A percentile compares a stretch with the other conserved stretches of the same genome.
phyloP scores from a whole-genome alignment of 1,140 invertebrate species.

The Orchesella cincta region DNA sequence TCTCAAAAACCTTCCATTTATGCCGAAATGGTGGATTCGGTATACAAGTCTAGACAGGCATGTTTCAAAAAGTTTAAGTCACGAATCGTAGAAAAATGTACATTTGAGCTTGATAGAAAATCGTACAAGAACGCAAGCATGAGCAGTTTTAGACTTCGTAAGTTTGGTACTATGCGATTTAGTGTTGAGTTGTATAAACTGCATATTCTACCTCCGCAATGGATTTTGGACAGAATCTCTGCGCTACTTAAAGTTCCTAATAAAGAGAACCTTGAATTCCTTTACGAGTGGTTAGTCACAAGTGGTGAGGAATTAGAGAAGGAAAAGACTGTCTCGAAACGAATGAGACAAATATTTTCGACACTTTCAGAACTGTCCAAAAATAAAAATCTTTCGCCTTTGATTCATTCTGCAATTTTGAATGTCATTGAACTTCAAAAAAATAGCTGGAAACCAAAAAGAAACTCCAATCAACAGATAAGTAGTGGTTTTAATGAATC shows the following conservation, averaged over 20 bases:
- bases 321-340: constrained; percentile 55
- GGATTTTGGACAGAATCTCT: constrained; percentile 84
- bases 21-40: no score
- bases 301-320: constrained; percentile 85
- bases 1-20: no score
- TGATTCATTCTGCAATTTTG: constrained; percentile 48
- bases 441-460: constrained; percentile 81
- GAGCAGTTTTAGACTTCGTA: no score
- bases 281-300: constrained; percentile 87
- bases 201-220: constrained; percentile 82
- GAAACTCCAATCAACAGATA: constrained; percentile 74
- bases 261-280: constrained; percentile 88
- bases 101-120: no score
- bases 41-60: no score
- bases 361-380: constrained; percentile 33
- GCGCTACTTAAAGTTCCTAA: constrained; percentile 71
- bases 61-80: no score
- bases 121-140: no score
- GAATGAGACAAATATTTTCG: constrained; percentile 50
- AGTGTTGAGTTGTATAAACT: constrained; percentile 91
- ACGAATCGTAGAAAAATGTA: no score
- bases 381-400: constrained; percentile 40
- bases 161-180: constrained; percentile 60
- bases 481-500: neutral
- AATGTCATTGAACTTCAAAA: constrained; percentile 84